A percentile compares a stretch with the other conserved stretches of the same genome.
Evolutionary conservation across 2,888 invertebrate genomes (phyloP).

Genomic region (Ariolimax columbianus): DNA sequence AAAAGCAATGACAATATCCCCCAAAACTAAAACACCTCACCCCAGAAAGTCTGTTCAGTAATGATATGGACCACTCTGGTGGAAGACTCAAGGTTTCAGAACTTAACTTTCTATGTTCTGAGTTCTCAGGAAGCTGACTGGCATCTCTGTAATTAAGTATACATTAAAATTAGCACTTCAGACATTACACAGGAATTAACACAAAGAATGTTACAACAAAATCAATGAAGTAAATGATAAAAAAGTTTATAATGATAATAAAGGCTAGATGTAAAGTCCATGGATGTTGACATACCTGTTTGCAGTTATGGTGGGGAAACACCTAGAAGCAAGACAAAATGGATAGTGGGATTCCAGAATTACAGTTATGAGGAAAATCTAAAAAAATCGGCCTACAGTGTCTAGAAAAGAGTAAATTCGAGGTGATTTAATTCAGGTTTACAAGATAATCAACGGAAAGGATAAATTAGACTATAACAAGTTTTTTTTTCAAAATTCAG

Average conservation of each 20-base stretch:
- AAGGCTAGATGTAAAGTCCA: neutral
- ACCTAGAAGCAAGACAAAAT: too few species aligned
- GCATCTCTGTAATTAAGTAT: neutral
- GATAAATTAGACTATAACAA: too few species aligned
- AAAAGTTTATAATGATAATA: neutral
- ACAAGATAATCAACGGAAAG: too few species aligned
- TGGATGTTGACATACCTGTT: too few species aligned
- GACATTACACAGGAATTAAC: neutral
- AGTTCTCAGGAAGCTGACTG: neutral
- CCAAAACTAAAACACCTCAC: neutral
- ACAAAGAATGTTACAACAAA: neutral
- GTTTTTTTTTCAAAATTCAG: too few species aligned
- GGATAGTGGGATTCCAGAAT: too few species aligned
- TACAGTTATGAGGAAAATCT: too few species aligned
- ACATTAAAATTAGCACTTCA: neutral
- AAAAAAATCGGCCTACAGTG: too few species aligned
- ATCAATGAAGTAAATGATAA: neutral
- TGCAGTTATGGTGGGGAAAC: too few species aligned
- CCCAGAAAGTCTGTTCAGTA: conserved; percentile 29
- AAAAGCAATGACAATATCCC: neutral
- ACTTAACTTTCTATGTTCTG: neutral
- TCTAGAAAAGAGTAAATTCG: too few species aligned
- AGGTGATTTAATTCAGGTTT: too few species aligned
- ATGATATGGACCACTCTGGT: conserved; percentile 45
- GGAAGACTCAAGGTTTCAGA: conserved; percentile 14